Base-by-base conservation (phyloP, 2,797 vertebrate genomes). In the Coccyzus lansbergi region DNA sequence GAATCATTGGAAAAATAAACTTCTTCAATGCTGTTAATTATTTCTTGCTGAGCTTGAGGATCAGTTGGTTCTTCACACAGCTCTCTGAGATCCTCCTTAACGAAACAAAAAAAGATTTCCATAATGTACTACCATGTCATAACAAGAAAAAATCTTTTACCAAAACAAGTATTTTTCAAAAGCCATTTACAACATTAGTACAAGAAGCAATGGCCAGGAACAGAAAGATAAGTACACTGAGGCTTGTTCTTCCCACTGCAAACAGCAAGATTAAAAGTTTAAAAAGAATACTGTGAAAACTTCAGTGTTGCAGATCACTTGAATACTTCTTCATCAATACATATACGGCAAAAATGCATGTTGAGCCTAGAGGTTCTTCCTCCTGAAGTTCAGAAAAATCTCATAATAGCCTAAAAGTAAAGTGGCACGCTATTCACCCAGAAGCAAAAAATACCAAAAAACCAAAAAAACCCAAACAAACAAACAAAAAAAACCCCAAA, bases 1-100 rank as follows among this genome's bases (percentile, higher is more conserved):
- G 99, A 99, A 97, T 99, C 99, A 52, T 71, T 98, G 56, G 99
- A 99, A 98, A 98, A 99, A 98, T 99, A 99, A 78, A 99, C 98
- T 97, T 99, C 98, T 97, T 99, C 99, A 58, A 99, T 99, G 97
- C 99, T 99, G 96, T 99, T 98, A 86, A 99, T 99, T 97, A 99
- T 98, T 97, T 99, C 99, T 96, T 99, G 99, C 95, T 99, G 98
- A 13, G 98, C 99, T 95, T 98, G 98, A 80, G 99, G 99, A 98
- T 99, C 99, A 31, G 97, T 97, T 85, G 99, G 98, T 90, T 99
- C 98, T 97, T 99, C 99, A 96, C 98, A 97, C 79, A 99, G 96
- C 96, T 99, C 99, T 96, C 99, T 97, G 92, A 99, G 96, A 92
- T 99, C 99, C 96, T 99, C 99, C 99, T 99, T 96, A 52, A 90